Evolutionary conservation across 2,797 vertebrate species (phyloP), one percentile per base, ranked within the genome.

Genomic region (Sebastes ruberrimus): DNA sequence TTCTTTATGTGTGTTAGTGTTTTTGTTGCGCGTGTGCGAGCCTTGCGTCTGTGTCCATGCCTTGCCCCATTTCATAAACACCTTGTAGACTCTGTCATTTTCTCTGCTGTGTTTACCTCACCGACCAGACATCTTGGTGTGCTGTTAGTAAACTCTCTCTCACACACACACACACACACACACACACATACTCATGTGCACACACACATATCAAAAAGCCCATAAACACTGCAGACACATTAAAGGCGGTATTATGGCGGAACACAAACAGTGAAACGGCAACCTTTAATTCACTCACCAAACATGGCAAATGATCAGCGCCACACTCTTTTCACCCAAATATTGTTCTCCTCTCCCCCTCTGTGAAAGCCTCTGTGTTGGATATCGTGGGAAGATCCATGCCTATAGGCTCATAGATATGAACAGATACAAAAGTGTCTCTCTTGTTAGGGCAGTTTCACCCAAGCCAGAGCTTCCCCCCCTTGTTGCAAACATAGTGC

Each of bases 31-130:
- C 33, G 62, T 66, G 71, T 88, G 86, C 59, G 68, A 59, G 55
- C 80, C 81, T 77, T 72, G 70, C 76, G 71, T 90, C 83, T 80
- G 79, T 83, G 84, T 90, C 86, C 80, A 65, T 90, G 84, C 88
- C 81, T 87, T 87, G 89, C 85, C 81, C 89, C 81, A 79, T 93
- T 95, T 93, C 90, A 91, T 95, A 95, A 95, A 96, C 93, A 94
- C 93, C 89, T 92, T 80, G 74, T 88, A 78, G 88, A 93, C 93
- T 95, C 93, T 95, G 93, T 96, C 93, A 96, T 96, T 96, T 96
- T 93, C 94, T 93, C 89, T 66, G 64, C 88, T 80, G 89, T 95
- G 92, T 94, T 95, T 94, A 95, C 92, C 88, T 95, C 92, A 86
- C 84, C 83, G 76, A 94, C 88, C 86, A 93, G 89, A 91, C 91